A percentile compares a stretch with the other conserved stretches of the same genome.
These are phyloP conservation scores for Drosophila mimica DNA, from an alignment of 2,888 invertebrate genomes.

Conservation along the genomic window DNA sequence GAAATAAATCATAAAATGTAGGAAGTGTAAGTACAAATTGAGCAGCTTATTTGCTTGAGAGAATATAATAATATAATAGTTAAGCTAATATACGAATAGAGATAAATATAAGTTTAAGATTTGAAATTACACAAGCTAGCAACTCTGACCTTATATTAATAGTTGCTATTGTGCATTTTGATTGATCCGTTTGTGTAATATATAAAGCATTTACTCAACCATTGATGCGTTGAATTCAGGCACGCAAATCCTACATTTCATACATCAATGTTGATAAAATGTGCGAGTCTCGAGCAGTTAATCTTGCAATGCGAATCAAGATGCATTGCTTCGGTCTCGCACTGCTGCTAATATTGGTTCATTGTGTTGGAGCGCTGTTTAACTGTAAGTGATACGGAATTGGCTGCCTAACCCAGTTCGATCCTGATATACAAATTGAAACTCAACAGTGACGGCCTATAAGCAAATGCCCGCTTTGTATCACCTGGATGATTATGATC, in stretches of 20 bases:
- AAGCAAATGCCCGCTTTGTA: constrained; percentile 76
- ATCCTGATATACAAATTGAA: not conserved
- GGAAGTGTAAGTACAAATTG: not conserved
- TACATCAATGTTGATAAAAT: constrained; percentile 25
- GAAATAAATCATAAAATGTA: not conserved
- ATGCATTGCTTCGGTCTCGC: constrained; percentile 26
- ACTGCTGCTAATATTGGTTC: constrained; percentile 20
- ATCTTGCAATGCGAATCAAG: constrained; percentile 35
- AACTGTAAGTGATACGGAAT: constrained; percentile 54
- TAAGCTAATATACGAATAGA: no score
- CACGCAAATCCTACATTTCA: constrained; percentile 51
- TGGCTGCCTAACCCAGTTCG: not conserved
- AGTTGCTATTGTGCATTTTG: constrained; percentile 16
- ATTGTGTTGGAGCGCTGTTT: constrained; percentile 29
- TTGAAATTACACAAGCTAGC: not conserved
- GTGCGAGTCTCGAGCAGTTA: constrained; percentile 36
- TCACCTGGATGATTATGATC: constrained; percentile 81
- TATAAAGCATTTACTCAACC: constrained; percentile 49
- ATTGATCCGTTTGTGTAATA: constrained; percentile 50
- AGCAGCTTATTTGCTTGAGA: not conserved
- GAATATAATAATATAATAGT: not conserved
- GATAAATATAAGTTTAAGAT: no score
- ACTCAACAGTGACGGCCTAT: constrained; percentile 68
- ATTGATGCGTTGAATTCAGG: constrained; percentile 48
- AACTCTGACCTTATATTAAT: constrained; percentile 7